Conservation (phyloP, 2,888 invertebrate species). For the Cecidostiba fungosa region DNA sequence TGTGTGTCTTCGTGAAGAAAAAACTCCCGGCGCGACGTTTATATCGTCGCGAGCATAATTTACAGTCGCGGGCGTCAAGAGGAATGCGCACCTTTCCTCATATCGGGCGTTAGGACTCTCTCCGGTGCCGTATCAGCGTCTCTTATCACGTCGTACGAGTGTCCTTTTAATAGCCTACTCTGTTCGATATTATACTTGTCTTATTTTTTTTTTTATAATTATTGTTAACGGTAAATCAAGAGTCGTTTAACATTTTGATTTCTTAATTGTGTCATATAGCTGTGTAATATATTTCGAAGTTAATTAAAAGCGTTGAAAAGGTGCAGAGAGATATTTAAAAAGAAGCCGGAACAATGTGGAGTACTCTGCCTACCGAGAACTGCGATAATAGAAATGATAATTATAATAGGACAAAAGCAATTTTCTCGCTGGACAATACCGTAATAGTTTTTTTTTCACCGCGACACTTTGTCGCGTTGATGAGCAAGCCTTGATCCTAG, state of each 20-base stretch:
- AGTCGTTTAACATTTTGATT: neutral
- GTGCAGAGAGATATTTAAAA: neutral
- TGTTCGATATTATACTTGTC: neutral
- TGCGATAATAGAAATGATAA: conserved; percentile 71
- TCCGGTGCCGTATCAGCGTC: conserved; percentile 4
- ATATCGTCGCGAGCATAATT: conserved; percentile 39
- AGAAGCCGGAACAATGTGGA: neutral
- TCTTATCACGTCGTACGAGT: conserved; percentile 40
- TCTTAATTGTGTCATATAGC: neutral
- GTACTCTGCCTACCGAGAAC: conserved; percentile 43
- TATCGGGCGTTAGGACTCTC: conserved; percentile 4
- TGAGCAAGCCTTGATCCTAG: neutral
- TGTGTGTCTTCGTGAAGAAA: neutral
- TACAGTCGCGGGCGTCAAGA: conserved; percentile 23
- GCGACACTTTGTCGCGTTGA: neutral
- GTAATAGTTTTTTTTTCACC: conserved; percentile 67
- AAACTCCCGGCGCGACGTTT: conserved; percentile 1
- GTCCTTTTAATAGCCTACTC: conserved; percentile 42
- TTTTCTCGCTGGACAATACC: conserved; percentile 68
- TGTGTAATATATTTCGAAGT: neutral
- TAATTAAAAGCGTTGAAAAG: neutral
- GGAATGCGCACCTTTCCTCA: conserved; percentile 40
- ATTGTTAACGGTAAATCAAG: neutral
- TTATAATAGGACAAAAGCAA: conserved; percentile 69
- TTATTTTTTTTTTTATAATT: neutral